Base-by-base conservation (phyloP, 2,797 vertebrate genomes). In the Alcedo quadribrachys region DNA sequence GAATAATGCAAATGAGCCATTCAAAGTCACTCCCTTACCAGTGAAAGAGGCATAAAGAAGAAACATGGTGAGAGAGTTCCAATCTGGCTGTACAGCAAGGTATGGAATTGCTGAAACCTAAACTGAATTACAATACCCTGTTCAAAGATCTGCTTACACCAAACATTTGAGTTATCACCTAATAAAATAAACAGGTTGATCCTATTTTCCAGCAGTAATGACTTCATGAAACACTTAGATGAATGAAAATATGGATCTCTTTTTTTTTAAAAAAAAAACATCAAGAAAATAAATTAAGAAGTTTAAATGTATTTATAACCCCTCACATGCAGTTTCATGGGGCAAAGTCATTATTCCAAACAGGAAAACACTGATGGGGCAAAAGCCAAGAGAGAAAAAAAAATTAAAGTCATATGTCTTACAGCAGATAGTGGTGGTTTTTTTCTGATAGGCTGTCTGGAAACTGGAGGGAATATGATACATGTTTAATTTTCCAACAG, bases 1-100 rank as follows among this genome's bases (percentile, higher is more conserved):
- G 92, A 96, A 73, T 90, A 96, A 95, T 85, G 79, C 93, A 96
- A 96, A 95, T 92, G 92, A 96, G 85, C 70, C 65, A 87, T 95
- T 95, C 70, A 15, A 78, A 22, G 91, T 77, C 80, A 46, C 25
- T 76, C 37, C 43, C 32, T 51, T n/a, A 85, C 73, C 77, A 81
- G 28, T 11, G 37, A 84, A 73, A 87, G 73, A 46, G 30, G 42
- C 85, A 96, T 96, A 94, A 95, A 95, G 71, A 96, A 94, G 93
- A 93, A 93, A 91, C 94, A 96, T 61, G 69, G 82, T 24, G 92
- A 94, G 85, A 69, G 65, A 85, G 33, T 63, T 89, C 68, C 81
- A 60, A 82, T 55, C 81, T 81, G 40, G 60, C 87, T 89, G 57
- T 76, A 37, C 37, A 58, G 42, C 82, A 81, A 81, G 53, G 65